Percentiles rank a stretch among this genome's conserved stretches.
These are phyloP conservation scores for Falco cherrug DNA, from an alignment of 2,797 vertebrate genomes.

Conservation along the genomic window DNA sequence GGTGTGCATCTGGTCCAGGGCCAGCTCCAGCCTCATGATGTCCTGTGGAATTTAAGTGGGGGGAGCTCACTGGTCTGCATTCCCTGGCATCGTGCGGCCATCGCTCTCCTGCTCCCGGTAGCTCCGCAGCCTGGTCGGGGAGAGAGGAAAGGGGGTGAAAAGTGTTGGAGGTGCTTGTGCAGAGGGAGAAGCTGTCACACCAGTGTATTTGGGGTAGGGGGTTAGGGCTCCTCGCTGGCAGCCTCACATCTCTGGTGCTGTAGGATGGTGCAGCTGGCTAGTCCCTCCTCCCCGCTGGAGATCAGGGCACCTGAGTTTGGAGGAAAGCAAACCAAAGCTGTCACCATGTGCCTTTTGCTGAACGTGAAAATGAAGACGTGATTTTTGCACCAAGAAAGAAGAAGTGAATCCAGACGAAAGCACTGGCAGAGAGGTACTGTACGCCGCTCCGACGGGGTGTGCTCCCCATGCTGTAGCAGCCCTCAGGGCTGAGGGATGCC, in stretches of 20 bases:
- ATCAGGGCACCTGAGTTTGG: not conserved
- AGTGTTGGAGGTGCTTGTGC: not conserved
- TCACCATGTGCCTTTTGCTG: not conserved
- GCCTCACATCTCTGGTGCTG: not conserved
- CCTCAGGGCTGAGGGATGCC: not conserved
- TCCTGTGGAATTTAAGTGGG: fast-evolving
- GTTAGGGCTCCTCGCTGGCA: not conserved
- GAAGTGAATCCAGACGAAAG: not conserved
- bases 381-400: not conserved
- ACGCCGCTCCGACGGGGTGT: fast-evolving
- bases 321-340: not conserved
- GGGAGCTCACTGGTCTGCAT: not conserved
- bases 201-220: not conserved
- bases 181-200: not conserved
- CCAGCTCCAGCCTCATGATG: fast-evolving
- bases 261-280: not conserved
- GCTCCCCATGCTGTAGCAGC: not conserved
- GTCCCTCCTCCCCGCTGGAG: fast-evolving
- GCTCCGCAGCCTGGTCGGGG: fast-evolving
- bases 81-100: fast-evolving
- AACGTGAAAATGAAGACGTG: not conserved
- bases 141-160: not conserved
- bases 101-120: not conserved
- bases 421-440: fast-evolving
- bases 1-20: fast-evolving